Percentiles rank a stretch among this genome's conserved stretches.
Conservation (phyloP, 2,888 invertebrate species). For the Catocala sponsa region DNA sequence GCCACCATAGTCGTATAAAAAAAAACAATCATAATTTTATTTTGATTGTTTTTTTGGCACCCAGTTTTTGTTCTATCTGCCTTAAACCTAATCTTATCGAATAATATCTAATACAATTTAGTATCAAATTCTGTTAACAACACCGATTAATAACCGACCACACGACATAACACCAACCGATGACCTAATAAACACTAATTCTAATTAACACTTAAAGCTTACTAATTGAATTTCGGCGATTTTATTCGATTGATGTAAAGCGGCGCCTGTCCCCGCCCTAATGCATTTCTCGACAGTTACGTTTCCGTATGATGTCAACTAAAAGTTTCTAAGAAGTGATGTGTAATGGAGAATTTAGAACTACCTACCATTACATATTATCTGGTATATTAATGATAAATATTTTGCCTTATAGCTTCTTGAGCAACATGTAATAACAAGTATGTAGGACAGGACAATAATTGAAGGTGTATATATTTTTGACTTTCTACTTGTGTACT, state of each 20-base stretch:
- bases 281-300: constrained; percentile 2
- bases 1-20: too few species aligned
- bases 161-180: constrained; percentile 43
- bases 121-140: constrained; percentile 13
- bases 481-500: too few species aligned
- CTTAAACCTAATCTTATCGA: too few species aligned
- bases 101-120: neutral
- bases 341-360: neutral
- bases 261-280: constrained; percentile 14
- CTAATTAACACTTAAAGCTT: constrained; percentile 44
- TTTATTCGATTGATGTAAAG: constrained; percentile 16
- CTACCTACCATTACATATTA: neutral
- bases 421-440: too few species aligned
- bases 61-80: too few species aligned
- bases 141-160: constrained; percentile 40
- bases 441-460: too few species aligned
- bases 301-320: constrained; percentile 6
- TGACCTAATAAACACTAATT: constrained; percentile 50
- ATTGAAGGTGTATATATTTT: too few species aligned
- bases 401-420: too few species aligned
- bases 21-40: too few species aligned
- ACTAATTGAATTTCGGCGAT: constrained; percentile 42
- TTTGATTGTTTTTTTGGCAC: too few species aligned
- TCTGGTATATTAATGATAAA: too few species aligned
- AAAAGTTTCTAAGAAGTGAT: neutral